Conservation (phyloP, 64 coral and sea anemone genomes). For the Stichodactyla helianthus region DNA sequence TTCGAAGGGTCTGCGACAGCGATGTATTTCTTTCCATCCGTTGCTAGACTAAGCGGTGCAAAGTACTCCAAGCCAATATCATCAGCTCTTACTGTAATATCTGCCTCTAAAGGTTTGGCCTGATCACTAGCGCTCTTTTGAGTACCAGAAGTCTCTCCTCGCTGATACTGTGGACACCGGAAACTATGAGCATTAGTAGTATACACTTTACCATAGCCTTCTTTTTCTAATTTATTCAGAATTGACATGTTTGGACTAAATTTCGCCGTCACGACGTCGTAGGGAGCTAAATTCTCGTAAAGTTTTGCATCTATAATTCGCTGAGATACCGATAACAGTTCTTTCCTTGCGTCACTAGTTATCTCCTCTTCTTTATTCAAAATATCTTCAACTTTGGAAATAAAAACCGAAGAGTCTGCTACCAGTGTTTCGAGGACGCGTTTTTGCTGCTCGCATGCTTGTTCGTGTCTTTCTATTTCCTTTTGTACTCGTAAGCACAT, state of each 20-base stretch:
- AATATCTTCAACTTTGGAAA: conserved; percentile 52
- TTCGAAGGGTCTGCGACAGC: conserved; percentile 85
- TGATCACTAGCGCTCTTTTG: not conserved
- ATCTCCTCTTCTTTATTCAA: conserved; percentile 21
- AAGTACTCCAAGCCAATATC: conserved; percentile 70
- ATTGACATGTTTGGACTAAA: conserved; percentile 12
- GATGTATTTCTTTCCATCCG: conserved; percentile 50
- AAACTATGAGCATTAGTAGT: conserved; percentile 28
- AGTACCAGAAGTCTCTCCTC: not conserved
- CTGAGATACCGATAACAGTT: conserved; percentile 24
- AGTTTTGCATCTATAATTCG: conserved; percentile 26
- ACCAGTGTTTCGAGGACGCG: conserved; percentile 16
- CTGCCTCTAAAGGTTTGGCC: conserved; percentile 11
- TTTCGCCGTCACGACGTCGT: conserved; percentile 9
- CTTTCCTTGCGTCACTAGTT: conserved; percentile 15
- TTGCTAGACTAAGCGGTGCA: conserved; percentile 65
- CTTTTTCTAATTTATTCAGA: conserved; percentile 22
- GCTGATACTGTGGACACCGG: not conserved
- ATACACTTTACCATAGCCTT: conserved; percentile 13
- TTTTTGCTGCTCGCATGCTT: conserved; percentile 41
- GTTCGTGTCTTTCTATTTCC: conserved; percentile 48
- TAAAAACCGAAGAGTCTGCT: conserved; percentile 27
- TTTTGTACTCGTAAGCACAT: conserved; percentile 59
- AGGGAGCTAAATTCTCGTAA: not conserved
- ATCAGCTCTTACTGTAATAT: conserved; percentile 37